These are phyloP conservation scores for Acanthochromis polyacanthus DNA, from an alignment of 2,113 vertebrate genomes.

Conservation along the genomic window DNA sequence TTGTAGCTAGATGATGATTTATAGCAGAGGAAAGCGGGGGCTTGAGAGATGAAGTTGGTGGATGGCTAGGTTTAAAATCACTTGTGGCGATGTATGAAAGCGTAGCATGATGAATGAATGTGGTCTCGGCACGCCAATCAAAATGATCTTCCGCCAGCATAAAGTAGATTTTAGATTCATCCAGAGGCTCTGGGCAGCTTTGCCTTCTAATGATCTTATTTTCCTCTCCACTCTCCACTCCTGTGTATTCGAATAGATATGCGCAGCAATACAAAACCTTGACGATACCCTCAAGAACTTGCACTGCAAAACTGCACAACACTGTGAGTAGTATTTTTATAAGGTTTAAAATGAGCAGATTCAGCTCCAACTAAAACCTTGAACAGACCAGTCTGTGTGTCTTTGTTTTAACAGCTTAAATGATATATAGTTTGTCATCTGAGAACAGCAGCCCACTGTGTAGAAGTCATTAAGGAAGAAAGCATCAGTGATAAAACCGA, in stretches of 20 bases:
- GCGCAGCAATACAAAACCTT: slow-evolving; percentile 3
- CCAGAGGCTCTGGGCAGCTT: slow-evolving; percentile 22
- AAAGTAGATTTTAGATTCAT: slow-evolving; percentile 31
- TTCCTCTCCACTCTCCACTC: background rate
- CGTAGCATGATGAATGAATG: slow-evolving; percentile 60
- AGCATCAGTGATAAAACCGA: slow-evolving; percentile 14
- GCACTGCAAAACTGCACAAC: background rate
- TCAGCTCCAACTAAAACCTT: background rate
- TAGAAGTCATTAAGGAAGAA: slow-evolving; percentile 23
- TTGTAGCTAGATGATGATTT: slow-evolving; percentile 76
- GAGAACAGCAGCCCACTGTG: slow-evolving; percentile 14
- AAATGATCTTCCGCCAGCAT: slow-evolving; percentile 16
- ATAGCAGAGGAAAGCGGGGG: slow-evolving; percentile 55
- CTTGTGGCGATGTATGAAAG: slow-evolving; percentile 63
- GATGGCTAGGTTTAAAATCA: slow-evolving; percentile 69
- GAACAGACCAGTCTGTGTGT: background rate
- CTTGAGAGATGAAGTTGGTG: slow-evolving; percentile 61
- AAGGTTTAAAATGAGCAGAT: background rate
- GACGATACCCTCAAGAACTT: slow-evolving; percentile 9
- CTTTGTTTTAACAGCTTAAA: slow-evolving; percentile 17
- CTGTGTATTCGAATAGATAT: slow-evolving; percentile 20
- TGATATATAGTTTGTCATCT: slow-evolving; percentile 4
- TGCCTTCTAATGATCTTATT: slow-evolving; percentile 28
- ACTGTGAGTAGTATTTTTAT: background rate
- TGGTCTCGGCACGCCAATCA: slow-evolving; percentile 59